Base-by-base conservation (phyloP, 2,888 invertebrate genomes). In the Zygaena filipendulae region DNA sequence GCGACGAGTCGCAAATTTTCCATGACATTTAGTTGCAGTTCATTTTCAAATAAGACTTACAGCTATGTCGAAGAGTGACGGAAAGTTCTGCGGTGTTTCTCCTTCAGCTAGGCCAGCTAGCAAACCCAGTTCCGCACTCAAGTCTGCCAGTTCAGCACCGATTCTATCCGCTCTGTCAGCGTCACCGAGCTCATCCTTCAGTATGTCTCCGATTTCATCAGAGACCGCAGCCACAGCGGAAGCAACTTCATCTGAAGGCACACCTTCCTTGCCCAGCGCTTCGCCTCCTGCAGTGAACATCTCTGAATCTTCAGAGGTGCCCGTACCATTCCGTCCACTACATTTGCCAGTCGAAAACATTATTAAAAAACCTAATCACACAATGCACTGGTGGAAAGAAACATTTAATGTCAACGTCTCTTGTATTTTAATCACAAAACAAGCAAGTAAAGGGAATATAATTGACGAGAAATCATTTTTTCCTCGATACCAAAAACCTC, bases 371-470 rank as follows among this genome's bases (percentile, higher is more conserved):
- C 58, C 53, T 58, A 67, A 63, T 60, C 58, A 60, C 58, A 60
- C 60, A 64, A 62, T 51, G 44, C 51, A 60, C 57, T 44, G 55
- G 54, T 56, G 55, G 53, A 66, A 68, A 64, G 69, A 61, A 68
- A 67, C 75, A 77, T 77, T 68, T 77, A 79, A 71, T 66, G 64
- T 68, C 60, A 64, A n/a, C n/a, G n/a, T n/a, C n/a, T n/a, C n/a
- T n/a, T n/a, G n/a, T n/a, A n/a, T n/a, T n/a, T n/a, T n/a, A n/a
- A n/a, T n/a, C n/a, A n/a, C n/a, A n/a, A 46, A 56, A 53, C 4
- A 6, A 16, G 16, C 16, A 16, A 16, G 5, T 52, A 58, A 51
- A 46, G 53, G 50, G 45, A 60, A 67, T 57, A 57, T 54, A 57
- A 46, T 56, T 49, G 54, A 52, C 57, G 64, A 63, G 63, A 70